phyloP scores from a whole-genome alignment of 2,797 vertebrate species.

The Enteromius afrohamiltoni region DNA sequence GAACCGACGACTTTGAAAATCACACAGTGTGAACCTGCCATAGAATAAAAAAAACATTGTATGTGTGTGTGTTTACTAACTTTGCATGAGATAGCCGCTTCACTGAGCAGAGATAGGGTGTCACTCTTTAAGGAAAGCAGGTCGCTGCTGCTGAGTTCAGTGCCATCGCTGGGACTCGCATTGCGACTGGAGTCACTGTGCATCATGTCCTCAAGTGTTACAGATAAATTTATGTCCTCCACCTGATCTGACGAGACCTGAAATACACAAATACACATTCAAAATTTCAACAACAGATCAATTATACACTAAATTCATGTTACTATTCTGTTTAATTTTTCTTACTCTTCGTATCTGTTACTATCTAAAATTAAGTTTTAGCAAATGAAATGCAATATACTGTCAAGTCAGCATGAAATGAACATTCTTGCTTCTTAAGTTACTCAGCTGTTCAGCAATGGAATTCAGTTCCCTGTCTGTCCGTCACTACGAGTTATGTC shows the following conservation, averaged over 20 bases:
- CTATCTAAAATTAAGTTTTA: background rate
- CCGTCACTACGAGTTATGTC: too few relatives aligned
- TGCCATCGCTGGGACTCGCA: constrained; percentile 49
- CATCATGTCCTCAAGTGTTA: constrained; percentile 36
- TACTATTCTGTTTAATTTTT: background rate
- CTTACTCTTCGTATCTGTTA: background rate
- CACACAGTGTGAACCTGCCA: background rate
- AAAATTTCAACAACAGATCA: background rate
- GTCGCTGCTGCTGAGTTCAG: constrained; percentile 63
- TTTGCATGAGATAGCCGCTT: constrained; percentile 60
- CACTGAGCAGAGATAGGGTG: constrained; percentile 65
- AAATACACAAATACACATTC: constrained; percentile 13
- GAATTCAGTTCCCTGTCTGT: too few relatives aligned
- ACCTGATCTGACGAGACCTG: constrained; percentile 4
- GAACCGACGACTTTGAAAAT: background rate
- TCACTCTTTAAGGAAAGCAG: constrained; percentile 67
- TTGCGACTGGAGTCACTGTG: constrained; percentile 19
- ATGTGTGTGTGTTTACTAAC: constrained; percentile 60
- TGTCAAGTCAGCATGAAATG: background rate
- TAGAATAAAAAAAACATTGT: background rate
- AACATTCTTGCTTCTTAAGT: background rate
- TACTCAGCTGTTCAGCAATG: background rate
- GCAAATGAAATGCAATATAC: background rate
- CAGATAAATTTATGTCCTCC: constrained; percentile 15
- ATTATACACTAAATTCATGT: background rate